Evolutionary conservation across 1,140 invertebrate species (phyloP).

Genomic region (Meteorus sp.): DNA sequence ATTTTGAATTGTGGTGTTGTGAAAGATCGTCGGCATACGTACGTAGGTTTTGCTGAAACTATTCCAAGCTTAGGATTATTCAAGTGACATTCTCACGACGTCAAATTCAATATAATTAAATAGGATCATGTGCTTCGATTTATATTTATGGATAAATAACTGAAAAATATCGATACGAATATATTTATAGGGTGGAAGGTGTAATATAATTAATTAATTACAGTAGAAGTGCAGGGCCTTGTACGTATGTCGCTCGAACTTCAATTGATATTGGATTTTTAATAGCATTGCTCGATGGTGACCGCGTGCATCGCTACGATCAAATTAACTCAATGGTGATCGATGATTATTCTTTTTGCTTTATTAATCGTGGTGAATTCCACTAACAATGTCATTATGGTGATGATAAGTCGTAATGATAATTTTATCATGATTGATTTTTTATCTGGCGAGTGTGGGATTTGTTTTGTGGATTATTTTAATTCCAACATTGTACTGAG

Average conservation of each 20-base stretch:
- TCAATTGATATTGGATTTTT: conserved; percentile 33
- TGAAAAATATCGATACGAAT: no score
- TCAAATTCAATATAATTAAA: no score
- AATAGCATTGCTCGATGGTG: conserved; percentile 30
- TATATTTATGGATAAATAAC: no score
- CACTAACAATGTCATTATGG: conserved; percentile 21
- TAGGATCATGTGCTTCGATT: no score
- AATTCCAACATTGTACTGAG: no score
- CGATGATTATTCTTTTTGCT: conserved; percentile 32
- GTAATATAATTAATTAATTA: no score
- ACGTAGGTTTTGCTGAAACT: conserved; percentile 27
- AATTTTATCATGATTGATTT: conserved; percentile 35
- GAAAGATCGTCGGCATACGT: conserved; percentile 40
- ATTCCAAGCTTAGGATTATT: no score
- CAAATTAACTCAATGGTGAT: conserved; percentile 35
- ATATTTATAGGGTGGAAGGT: no score
- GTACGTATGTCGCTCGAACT: conserved; percentile 36
- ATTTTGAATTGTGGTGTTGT: conserved; percentile 43
- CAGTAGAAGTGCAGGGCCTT: no score
- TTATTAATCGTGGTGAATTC: conserved; percentile 2
- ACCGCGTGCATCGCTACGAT: conserved; percentile 33
- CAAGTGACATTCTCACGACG: no score
- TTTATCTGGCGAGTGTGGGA: conserved; percentile 45
- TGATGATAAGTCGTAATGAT: conserved; percentile 47
- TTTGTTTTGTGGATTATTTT: conserved; percentile 34